phyloP scores from a whole-genome alignment of 2,888 invertebrate species.

The Scrobipalpa costella region DNA sequence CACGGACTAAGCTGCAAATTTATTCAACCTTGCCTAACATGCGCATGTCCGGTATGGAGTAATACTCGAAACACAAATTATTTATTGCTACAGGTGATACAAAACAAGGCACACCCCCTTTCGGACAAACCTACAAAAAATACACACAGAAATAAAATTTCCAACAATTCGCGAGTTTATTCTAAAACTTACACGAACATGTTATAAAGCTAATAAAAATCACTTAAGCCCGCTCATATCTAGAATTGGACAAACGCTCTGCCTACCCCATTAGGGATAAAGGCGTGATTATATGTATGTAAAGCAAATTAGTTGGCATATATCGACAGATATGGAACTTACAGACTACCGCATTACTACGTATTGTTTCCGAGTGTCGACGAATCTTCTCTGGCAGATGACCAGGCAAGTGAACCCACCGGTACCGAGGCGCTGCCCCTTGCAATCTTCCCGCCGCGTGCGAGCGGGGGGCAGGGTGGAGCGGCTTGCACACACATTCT shows the following conservation, averaged over 20 bases:
- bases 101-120: slow-evolving; percentile 29
- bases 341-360: slow-evolving; percentile 22
- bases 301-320: slow-evolving; percentile 11
- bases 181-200: not conserved
- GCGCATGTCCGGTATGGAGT: slow-evolving; percentile 26
- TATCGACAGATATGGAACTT: slow-evolving; percentile 25
- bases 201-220: too few species aligned
- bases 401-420: not conserved
- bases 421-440: not conserved
- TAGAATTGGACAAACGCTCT: too few species aligned
- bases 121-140: slow-evolving; percentile 7
- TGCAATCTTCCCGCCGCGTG: too few species aligned
- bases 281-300: too few species aligned
- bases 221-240: too few species aligned
- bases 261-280: too few species aligned
- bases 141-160: slow-evolving; percentile 17
- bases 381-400: not conserved
- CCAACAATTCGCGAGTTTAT: not conserved
- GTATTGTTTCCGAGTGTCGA: slow-evolving; percentile 1
- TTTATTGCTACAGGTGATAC: slow-evolving; percentile 15
- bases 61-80: slow-evolving; percentile 19
- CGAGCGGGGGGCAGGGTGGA: too few species aligned
- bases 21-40: slow-evolving; percentile 23
- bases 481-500: too few species aligned
- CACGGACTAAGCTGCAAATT: slow-evolving; percentile 11